phyloP scores from a whole-genome alignment of 1,140 invertebrate genomes.

The Penaeus vannamei region DNA sequence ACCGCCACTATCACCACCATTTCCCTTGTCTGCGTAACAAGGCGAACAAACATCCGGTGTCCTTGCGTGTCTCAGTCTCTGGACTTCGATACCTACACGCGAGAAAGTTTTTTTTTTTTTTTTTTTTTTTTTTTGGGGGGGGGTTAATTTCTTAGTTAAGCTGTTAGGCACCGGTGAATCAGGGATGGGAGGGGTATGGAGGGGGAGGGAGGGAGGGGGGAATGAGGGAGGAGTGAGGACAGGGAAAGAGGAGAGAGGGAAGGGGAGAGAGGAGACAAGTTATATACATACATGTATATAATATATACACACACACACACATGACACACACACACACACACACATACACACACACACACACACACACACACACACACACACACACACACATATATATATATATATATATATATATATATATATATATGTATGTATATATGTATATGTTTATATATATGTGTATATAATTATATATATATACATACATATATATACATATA shows the following conservation, averaged over 20 bases:
- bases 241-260: neutral
- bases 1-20: too few relatives aligned
- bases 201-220: neutral
- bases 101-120: neutral
- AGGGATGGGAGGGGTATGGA: neutral
- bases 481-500: constrained; percentile 35
- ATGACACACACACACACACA: neutral
- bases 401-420: too few relatives aligned
- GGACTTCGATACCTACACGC: too few relatives aligned
- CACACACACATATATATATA: neutral
- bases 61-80: too few relatives aligned
- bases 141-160: neutral
- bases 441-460: neutral
- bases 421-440: neutral
- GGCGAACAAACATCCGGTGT: too few relatives aligned
- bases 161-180: neutral
- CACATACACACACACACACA: constrained; percentile 40
- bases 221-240: too few relatives aligned
- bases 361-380: constrained; percentile 29
- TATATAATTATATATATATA: constrained; percentile 44
- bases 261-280: neutral
- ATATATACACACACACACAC: too few relatives aligned
- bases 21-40: too few relatives aligned
- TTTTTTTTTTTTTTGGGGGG: neutral
- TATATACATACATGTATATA: neutral